Percentiles rank a stretch among this genome's conserved stretches.
These are phyloP conservation scores for Polyommatus iphigenia DNA, from an alignment of 2,888 invertebrate species.

Conservation along the genomic window DNA sequence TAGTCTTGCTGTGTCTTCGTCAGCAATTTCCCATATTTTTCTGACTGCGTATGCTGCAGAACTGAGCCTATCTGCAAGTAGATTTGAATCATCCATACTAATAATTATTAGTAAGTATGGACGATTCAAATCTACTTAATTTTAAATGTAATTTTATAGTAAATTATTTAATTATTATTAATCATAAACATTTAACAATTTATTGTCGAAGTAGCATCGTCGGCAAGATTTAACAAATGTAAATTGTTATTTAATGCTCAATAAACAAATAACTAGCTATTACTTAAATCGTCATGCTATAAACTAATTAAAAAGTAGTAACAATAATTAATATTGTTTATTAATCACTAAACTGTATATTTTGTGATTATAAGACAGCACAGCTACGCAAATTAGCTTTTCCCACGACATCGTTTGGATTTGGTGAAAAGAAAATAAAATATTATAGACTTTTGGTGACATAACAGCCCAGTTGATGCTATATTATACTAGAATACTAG, in stretches of 20 bases:
- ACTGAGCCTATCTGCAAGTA: too few species aligned
- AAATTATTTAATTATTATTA: background rate
- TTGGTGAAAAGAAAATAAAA: too few species aligned
- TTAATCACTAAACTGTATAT: background rate
- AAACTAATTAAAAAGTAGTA: background rate
- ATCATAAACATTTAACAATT: background rate
- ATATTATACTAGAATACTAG: too few species aligned
- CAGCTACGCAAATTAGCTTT: background rate
- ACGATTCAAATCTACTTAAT: too few species aligned
- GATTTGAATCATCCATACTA: too few species aligned
- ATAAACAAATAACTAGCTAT: conserved; percentile 4
- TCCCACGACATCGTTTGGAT: background rate
- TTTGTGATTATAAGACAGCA: background rate
- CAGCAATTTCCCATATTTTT: too few species aligned
- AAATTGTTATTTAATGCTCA: conserved; percentile 16
- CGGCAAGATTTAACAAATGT: conserved; percentile 29
- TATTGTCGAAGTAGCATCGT: background rate
- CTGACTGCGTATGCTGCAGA: too few species aligned
- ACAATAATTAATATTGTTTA: background rate
- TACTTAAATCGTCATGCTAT: conserved; percentile 17
- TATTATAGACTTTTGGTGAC: too few species aligned
- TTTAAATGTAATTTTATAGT: too few species aligned
- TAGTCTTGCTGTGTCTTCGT: too few species aligned
- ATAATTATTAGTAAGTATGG: too few species aligned
- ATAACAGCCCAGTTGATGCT: too few species aligned